Base-by-base conservation (phyloP, 2,888 invertebrate genomes). In the Cabera pusaria region DNA sequence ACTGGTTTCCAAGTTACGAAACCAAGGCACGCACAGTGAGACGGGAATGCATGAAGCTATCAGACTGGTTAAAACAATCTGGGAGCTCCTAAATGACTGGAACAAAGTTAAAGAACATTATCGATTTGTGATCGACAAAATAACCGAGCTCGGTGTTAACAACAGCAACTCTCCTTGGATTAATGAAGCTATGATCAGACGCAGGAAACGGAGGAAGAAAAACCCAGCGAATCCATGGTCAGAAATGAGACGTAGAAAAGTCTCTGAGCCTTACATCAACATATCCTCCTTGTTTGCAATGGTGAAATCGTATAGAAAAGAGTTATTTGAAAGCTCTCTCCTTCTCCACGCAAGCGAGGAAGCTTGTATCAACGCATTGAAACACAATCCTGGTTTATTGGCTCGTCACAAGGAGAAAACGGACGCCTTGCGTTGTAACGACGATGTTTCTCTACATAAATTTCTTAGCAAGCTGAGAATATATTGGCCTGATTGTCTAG, bases 241-340 rank as follows among this genome's bases (percentile, higher is more conserved):
- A 8, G 12, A 14, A 29, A 1, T 6, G 9, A 19, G 16, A 10
- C 1, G 3, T 11, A 3, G 21, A 38, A 64, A 34, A 58, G 63
- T 11, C 47, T 44, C 2, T 72, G 62, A 28, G 6, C n/a, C 6
- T 0, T 6, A 9, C 9, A 6, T 19, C 6, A 12, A 28, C 5
- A 5, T 37, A 7, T 40, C 29, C 0, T 18, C 20, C 11, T 0
- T 80, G 16, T 83, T 79, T 36, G 64, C 71, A 23, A 54, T 59
- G 21, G 67, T 78, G 9, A 80, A 75, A 32, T 56, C 69, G 3
- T 80, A 76, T 73, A 63, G 63, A 33, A 78, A 54, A 42, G 26
- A 43, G 8, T 46, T 83, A 44, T 81, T 82, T 49, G 64, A 74
- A 38, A 69, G 75, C 9, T 81, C 80, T 1, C 16, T 83, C 17